Evolutionary conservation across 2,113 vertebrate genomes (phyloP).

Genomic region (Gasterosteus nipponicus): DNA sequence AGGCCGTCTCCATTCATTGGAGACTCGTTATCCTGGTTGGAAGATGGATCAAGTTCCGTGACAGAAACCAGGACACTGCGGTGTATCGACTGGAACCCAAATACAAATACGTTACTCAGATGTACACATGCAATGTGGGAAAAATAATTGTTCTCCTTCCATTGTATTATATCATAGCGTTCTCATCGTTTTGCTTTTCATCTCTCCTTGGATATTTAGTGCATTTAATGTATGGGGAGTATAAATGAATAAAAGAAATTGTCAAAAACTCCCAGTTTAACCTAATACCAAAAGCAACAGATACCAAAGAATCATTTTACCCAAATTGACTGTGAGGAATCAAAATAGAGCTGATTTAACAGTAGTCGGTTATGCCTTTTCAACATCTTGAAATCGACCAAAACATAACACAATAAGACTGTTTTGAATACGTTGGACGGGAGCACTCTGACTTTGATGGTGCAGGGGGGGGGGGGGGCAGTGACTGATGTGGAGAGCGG

Average conservation of each 20-base stretch:
- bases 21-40: not conserved
- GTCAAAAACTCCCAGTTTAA: not conserved
- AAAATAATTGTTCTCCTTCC: not conserved
- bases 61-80: not conserved
- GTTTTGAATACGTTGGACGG: conserved; percentile 15
- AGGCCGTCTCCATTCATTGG: too few species aligned
- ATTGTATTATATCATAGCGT: too few species aligned
- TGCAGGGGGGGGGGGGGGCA: conserved; percentile 62
- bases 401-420: too few species aligned
- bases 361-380: not conserved
- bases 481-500: conserved; percentile 61
- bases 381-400: not conserved
- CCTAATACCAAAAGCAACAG: not conserved
- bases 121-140: not conserved
- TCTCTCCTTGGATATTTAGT: too few species aligned
- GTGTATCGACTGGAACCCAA: not conserved
- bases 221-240: not conserved
- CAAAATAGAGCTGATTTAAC: not conserved
- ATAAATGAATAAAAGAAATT: not conserved
- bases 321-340: not conserved
- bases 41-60: not conserved
- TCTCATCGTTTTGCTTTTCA: too few species aligned
- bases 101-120: not conserved
- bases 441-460: conserved; percentile 74
- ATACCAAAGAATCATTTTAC: not conserved